A percentile compares a stretch with the other conserved stretches of the same genome.
phyloP scores from a whole-genome alignment of 2,888 invertebrate species.

The Craniophora ligustri region DNA sequence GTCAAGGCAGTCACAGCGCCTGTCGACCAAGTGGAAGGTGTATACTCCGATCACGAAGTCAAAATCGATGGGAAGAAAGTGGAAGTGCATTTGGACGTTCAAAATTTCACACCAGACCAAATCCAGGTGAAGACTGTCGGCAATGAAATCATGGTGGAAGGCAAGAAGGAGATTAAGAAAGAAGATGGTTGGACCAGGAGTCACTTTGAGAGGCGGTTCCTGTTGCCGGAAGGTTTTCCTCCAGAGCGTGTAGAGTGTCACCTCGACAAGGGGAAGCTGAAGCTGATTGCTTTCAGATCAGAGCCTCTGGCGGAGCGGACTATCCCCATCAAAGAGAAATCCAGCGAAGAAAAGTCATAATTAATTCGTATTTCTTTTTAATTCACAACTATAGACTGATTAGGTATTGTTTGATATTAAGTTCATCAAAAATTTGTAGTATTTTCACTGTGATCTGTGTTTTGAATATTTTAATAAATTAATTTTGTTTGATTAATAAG shows the following conservation, averaged over 20 bases:
- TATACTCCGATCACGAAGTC: conserved; percentile 87
- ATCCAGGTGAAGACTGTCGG: conserved; percentile 93
- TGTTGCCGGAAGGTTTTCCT: conserved; percentile 93
- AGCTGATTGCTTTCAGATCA: conserved; percentile 90
- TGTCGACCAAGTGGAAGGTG: conserved; percentile 76
- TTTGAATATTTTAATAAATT: neutral
- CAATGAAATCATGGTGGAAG: conserved; percentile 92
- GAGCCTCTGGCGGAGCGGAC: conserved; percentile 74
- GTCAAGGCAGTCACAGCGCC: conserved; percentile 69
- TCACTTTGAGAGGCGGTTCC: conserved; percentile 93
- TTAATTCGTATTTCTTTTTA: neutral
- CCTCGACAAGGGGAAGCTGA: conserved; percentile 93
- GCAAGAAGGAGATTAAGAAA: conserved; percentile 92
- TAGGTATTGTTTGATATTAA: neutral
- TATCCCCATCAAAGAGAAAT: conserved; percentile 75
- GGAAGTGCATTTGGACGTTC: conserved; percentile 92
- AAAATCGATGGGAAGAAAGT: conserved; percentile 91
- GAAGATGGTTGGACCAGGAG: conserved; percentile 93
- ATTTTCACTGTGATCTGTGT: neutral
- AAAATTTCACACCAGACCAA: conserved; percentile 94
- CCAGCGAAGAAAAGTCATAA: conserved; percentile 36
- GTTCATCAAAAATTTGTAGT: neutral
- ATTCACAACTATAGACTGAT: conserved; percentile 28
- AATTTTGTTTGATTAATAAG: neutral
- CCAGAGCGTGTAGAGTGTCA: conserved; percentile 92